Evolutionary conservation across 2,888 invertebrate species (phyloP).

Genomic region (Epirrhoe tristata): DNA sequence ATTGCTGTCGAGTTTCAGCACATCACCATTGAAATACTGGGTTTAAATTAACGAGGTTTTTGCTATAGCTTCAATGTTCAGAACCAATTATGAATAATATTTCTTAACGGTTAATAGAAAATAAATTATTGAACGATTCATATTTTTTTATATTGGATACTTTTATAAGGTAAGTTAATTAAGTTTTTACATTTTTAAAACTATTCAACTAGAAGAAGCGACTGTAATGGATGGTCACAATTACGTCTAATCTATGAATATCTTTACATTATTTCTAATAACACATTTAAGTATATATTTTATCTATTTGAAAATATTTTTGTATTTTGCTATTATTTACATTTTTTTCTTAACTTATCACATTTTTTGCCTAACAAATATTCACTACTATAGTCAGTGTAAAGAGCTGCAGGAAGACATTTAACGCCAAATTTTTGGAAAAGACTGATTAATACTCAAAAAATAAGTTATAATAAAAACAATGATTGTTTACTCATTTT

Average conservation of each 20-base stretch:
- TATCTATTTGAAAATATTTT: constrained; percentile 70
- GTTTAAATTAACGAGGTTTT: constrained; percentile 2
- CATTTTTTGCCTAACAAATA: constrained; percentile 82
- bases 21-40: constrained; percentile 2
- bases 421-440: constrained; percentile 64
- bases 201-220: constrained; percentile 37
- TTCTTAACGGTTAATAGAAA: background rate
- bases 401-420: constrained; percentile 86
- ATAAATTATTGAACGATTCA: background rate
- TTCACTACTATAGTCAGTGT: constrained; percentile 84
- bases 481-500: no score
- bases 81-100: background rate
- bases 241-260: constrained; percentile 60
- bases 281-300: constrained; percentile 67
- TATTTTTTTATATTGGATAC: no score
- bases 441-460: constrained; percentile 34
- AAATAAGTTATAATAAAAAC: background rate
- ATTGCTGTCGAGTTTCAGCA: constrained; percentile 20
- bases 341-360: constrained; percentile 79
- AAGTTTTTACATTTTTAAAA: background rate
- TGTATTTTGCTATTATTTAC: constrained; percentile 69
- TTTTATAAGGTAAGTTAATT: no score
- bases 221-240: constrained; percentile 48
- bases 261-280: constrained; percentile 63
- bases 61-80: background rate